Evolutionary conservation across 30 jellyfish, hydroid and myxozoan genomes (phyloP).

Genomic region (Nemopilema nomurai): DNA sequence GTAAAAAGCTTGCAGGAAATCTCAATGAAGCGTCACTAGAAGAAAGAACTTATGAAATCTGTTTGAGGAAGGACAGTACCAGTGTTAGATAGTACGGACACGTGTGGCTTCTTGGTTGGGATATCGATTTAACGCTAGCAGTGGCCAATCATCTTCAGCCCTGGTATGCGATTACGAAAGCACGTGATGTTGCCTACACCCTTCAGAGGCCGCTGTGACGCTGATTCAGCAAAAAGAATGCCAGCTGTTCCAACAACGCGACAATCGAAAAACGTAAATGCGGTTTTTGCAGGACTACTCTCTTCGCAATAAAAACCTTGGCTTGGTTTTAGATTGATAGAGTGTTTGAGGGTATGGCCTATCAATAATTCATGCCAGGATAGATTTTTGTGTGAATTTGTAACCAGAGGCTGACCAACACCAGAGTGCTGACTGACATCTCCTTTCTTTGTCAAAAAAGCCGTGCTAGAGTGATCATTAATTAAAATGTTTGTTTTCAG

Average conservation of each 20-base stretch:
- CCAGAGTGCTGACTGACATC: not conserved
- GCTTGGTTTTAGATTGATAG: conserved; percentile 12
- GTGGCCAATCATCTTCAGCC: too few relatives aligned
- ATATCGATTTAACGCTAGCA: too few relatives aligned
- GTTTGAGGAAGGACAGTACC: too few relatives aligned
- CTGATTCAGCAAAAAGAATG: not conserved
- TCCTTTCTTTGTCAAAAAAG: not conserved
- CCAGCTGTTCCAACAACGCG: not conserved
- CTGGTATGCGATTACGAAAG: too few relatives aligned
- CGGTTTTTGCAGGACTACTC: not conserved
- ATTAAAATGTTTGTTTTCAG: not conserved
- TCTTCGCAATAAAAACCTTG: conserved; percentile 1
- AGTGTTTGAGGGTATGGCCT: not conserved
- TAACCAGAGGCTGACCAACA: not conserved
- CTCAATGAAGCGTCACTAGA: too few relatives aligned
- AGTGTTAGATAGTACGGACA: too few relatives aligned
- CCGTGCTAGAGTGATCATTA: not conserved
- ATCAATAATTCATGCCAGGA: not conserved
- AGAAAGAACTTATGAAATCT: too few relatives aligned
- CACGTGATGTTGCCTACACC: too few relatives aligned
- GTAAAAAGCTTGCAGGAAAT: too few relatives aligned
- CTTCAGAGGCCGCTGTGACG: not conserved
- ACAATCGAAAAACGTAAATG: not conserved
- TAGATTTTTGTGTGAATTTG: not conserved
- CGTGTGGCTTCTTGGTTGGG: too few relatives aligned